A percentile compares a stretch with the other conserved stretches of the same genome.
Conservation (phyloP, 2,113 vertebrate species). For the Epinephelus fuscoguttatus region DNA sequence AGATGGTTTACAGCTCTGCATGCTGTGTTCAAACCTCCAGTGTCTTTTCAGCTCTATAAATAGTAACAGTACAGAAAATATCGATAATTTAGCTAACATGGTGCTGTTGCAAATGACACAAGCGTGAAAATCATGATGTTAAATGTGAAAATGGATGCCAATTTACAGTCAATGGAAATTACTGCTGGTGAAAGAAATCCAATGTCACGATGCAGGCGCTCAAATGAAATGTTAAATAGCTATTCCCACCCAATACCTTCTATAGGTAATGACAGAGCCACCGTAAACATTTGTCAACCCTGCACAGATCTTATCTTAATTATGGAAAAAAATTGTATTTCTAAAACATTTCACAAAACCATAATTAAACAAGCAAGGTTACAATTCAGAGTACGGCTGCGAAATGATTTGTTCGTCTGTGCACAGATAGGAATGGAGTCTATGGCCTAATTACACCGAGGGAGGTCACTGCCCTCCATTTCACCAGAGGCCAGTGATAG, state of each 20-base stretch:
- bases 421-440: constrained; percentile 53
- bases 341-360: constrained; percentile 51
- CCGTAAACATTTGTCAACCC: constrained; percentile 51
- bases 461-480: constrained; percentile 77
- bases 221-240: constrained; percentile 21
- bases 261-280: constrained; percentile 44
- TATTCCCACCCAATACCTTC: constrained; percentile 20
- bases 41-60: constrained; percentile 12
- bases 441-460: constrained; percentile 68
- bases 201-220: constrained; percentile 6
- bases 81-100: background rate
- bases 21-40: background rate
- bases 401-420: constrained; percentile 50
- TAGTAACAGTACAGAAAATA: constrained; percentile 18
- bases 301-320: constrained; percentile 65
- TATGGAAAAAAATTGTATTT: constrained; percentile 58
- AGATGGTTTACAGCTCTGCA: background rate
- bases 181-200: constrained; percentile 5
- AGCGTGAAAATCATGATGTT: constrained; percentile 17
- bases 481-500: constrained; percentile 65
- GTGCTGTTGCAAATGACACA: constrained; percentile 1
- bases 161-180: constrained; percentile 19
- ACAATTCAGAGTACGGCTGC: constrained; percentile 26
- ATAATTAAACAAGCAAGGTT: constrained; percentile 61
- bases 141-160: constrained; percentile 31